Evolutionary conservation across 2,888 invertebrate genomes (phyloP), one percentile per base, ranked within the genome.

Genomic region (Lampropteryx suffumata): DNA sequence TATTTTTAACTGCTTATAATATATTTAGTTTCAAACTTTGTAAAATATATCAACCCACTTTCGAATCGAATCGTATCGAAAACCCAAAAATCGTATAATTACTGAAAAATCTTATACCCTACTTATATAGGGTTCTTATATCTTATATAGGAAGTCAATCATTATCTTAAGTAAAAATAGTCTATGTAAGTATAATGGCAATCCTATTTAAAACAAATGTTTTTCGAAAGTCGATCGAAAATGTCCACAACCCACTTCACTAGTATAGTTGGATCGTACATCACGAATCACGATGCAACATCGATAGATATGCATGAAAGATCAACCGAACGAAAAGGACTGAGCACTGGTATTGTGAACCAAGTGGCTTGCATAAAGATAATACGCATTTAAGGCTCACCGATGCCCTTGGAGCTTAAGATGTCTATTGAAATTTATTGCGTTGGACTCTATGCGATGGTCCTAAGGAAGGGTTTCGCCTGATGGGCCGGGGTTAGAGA

Each of bases 281-380:
- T 76, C 76, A 80, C 74, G 79, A 83, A 75, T 76, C 76, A 80
- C 74, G 79, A 83, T 82, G 75, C 72, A 78, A 76, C 79, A 81
- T 84, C 79, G 76, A 83, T 84, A 82, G 84, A 86, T 84, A 82
- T 80, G 79, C 82, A 73, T 73, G 73, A 78, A 80, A 84, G 79
- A 84, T 84, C 78, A 79, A 79, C 76, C 71, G 73, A 81, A 78
- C 76, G 74, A 78, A 79, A 76, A 79, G 80, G 80, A 82, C 76
- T 69, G 69, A 75, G 80, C 79, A 82, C 79, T 75, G 76, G 85
- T 82, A 87, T 88, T 86, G 88, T 85, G 82, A 80, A 73, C 78
- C 87, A 87, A 89, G 88, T 88, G 87, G 84, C 79, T 87, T 85
- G 88, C 89, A 88, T 88, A 88, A 88, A 89, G 88, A 89, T 89